Percentiles rank a stretch among this genome's conserved stretches.
Evolutionary conservation across 2,797 vertebrate species (phyloP).

Genomic region (Phalanger gymnotis): DNA sequence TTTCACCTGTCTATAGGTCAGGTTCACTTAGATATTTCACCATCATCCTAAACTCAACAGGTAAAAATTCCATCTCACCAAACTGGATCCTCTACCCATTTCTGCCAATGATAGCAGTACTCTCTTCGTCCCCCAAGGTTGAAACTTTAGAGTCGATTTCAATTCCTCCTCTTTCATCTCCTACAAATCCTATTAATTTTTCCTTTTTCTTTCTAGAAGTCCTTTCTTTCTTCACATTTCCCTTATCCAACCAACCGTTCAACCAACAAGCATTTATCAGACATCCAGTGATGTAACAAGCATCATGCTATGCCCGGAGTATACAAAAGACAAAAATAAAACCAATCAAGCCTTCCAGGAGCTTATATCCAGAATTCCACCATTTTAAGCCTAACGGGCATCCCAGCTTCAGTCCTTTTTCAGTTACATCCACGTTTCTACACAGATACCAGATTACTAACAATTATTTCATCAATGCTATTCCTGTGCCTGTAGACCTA

Average conservation of each 20-base stretch:
- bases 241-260: neutral
- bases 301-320: too few relatives aligned
- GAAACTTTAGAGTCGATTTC: neutral
- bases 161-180: neutral
- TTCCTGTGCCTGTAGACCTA: neutral
- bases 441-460: neutral
- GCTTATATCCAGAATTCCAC: neutral
- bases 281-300: neutral
- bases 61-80: slow-evolving; percentile 11
- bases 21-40: slow-evolving; percentile 3
- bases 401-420: neutral
- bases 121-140: neutral
- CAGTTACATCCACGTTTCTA: neutral
- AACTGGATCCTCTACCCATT: slow-evolving; percentile 5
- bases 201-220: neutral
- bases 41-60: slow-evolving; percentile 27
- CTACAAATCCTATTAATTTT: neutral
- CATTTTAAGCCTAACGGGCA: neutral
- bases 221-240: neutral
- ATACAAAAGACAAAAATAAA: neutral
- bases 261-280: neutral
- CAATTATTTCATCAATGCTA: neutral
- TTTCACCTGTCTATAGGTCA: neutral
- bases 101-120: neutral
- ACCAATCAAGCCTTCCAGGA: neutral